Percentiles rank a stretch among this genome's conserved stretches.
Conservation (phyloP, 2,113 vertebrate species). For the Theropithecus gelada region DNA sequence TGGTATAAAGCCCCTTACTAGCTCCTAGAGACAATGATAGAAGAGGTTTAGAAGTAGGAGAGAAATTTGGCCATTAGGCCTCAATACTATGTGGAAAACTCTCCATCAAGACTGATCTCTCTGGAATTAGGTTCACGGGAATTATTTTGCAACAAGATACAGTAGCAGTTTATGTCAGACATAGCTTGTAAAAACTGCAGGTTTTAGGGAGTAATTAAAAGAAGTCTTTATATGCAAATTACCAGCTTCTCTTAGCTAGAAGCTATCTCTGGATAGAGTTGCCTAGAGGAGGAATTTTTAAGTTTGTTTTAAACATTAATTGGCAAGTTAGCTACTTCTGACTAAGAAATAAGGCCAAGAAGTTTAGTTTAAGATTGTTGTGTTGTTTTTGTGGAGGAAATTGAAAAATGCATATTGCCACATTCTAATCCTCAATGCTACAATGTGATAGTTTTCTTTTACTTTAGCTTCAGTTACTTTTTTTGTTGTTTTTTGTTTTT, state of each 20-base stretch:
- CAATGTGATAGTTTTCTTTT: not conserved
- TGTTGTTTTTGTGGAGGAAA: not conserved
- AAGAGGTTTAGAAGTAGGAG: not conserved
- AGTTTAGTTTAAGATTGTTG: not conserved
- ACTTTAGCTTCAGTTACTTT: not conserved
- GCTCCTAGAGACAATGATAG: not conserved
- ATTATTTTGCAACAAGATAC: not conserved
- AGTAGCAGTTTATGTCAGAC: not conserved
- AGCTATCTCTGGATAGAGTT: constrained; percentile 24
- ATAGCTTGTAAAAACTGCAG: constrained; percentile 31
- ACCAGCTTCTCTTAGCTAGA: constrained; percentile 43
- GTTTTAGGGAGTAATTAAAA: constrained; percentile 60
- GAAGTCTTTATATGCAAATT: constrained; percentile 56
- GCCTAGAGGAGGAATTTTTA: not conserved
- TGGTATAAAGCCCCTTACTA: not conserved
- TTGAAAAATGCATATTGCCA: constrained; percentile 3
- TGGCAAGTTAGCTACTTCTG: constrained; percentile 43
- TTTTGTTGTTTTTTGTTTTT: no score
- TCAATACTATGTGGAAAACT: constrained; percentile 18
- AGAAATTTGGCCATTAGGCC: not conserved
- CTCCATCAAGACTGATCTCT: not conserved
- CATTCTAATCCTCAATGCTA: not conserved
- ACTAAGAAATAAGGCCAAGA: constrained; percentile 22
- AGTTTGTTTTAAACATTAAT: constrained; percentile 53
- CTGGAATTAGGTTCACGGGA: constrained; percentile 22